Percentiles rank a stretch among this genome's conserved stretches.
These are phyloP conservation scores for Pipistrellus pipistrellus DNA, from an alignment of 2,797 vertebrate species.

Conservation along the genomic window DNA sequence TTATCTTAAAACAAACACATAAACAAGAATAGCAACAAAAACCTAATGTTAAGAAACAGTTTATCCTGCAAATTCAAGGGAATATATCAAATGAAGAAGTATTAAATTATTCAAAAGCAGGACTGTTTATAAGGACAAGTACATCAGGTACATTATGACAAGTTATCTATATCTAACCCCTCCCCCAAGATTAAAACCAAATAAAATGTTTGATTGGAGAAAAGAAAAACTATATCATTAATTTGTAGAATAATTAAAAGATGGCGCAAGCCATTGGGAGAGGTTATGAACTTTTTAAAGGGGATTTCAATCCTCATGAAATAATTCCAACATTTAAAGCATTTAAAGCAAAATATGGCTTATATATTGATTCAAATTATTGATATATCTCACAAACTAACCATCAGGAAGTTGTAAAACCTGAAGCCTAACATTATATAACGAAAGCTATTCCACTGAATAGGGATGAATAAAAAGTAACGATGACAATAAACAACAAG, in stretches of 20 bases:
- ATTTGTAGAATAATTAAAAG: conserved; percentile 56
- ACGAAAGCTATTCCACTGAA: not conserved
- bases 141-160: not conserved
- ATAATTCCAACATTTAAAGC: conserved; percentile 27
- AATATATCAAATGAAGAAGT: conserved; percentile 1
- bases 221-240: not conserved
- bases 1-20: conserved; percentile 28
- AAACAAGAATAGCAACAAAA: conserved; percentile 28
- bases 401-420: not conserved
- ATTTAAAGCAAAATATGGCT: conserved; percentile 40
- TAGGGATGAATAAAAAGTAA: not conserved
- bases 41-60: conserved; percentile 1
- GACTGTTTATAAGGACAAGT: not conserved
- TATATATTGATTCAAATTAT: conserved; percentile 17
- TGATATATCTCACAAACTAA: not conserved
- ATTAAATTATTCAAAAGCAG: conserved; percentile 53
- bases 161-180: not conserved
- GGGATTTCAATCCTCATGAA: not conserved
- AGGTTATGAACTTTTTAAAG: conserved; percentile 13
- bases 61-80: not conserved
- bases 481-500: not conserved
- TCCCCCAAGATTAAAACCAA: not conserved
- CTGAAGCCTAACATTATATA: conserved; percentile 16
- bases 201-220: conserved; percentile 18
- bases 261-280: not conserved